These are phyloP conservation scores for Hydriomena furcata DNA, from an alignment of 2,888 invertebrate species.

Conservation along the genomic window DNA sequence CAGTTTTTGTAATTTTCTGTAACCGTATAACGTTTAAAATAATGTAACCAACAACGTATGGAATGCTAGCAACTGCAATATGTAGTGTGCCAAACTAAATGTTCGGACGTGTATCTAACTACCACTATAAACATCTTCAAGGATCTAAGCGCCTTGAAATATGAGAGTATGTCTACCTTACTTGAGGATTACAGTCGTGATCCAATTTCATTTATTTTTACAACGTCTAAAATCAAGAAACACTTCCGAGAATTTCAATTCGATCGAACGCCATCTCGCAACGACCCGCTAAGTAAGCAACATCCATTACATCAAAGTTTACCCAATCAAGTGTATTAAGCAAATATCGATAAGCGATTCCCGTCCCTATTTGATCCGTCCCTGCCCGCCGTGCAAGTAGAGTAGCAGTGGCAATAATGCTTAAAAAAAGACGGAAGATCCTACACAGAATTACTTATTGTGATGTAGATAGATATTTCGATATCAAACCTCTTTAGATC, in stretches of 20 bases:
- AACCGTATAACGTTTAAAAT: too few relatives aligned
- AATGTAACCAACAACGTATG: too few relatives aligned
- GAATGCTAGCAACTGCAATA: too few relatives aligned
- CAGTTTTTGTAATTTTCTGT: too few relatives aligned
- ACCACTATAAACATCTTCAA: too few relatives aligned
- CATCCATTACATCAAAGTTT: constrained; percentile 25
- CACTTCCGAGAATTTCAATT: constrained; percentile 10
- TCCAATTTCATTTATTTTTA: too few relatives aligned
- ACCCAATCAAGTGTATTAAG: constrained; percentile 25
- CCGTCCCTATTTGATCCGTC: constrained; percentile 45
- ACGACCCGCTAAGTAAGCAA: constrained; percentile 16
- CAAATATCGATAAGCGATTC: constrained; percentile 29
- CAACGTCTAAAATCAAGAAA: constrained; percentile 4
- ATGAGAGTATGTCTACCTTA: too few relatives aligned
- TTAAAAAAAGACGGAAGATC: background rate
- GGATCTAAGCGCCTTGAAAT: too few relatives aligned
- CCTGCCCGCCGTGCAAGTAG: constrained; percentile 44
- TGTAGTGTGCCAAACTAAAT: too few relatives aligned
- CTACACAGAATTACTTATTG: too few relatives aligned
- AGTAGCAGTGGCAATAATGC: constrained; percentile 20
- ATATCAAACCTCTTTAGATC: background rate
- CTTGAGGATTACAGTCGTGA: too few relatives aligned
- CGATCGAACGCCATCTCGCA: constrained; percentile 20
- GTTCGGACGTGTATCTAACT: too few relatives aligned
- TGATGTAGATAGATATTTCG: background rate